Conservation (phyloP, 1,140 invertebrate genomes). For the Plodia interpunctella region DNA sequence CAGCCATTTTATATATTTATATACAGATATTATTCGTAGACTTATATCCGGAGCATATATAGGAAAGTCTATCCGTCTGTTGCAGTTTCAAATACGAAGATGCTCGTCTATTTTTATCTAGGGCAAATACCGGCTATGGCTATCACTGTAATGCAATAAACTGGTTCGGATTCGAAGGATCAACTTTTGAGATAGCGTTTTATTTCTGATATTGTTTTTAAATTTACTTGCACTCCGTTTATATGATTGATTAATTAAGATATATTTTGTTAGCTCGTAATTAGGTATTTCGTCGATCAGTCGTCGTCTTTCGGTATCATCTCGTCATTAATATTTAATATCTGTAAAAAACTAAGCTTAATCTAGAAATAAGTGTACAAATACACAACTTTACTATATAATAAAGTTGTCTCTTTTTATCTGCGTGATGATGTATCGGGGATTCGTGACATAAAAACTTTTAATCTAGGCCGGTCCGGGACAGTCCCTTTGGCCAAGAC, state of each 20-base stretch:
- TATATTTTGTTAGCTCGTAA: too few species aligned
- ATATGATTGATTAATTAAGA: too few species aligned
- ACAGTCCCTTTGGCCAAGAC: not conserved
- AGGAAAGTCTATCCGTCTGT: not conserved
- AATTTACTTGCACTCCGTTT: too few species aligned
- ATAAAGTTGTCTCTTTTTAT: too few species aligned
- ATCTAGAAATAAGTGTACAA: not conserved
- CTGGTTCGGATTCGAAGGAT: not conserved
- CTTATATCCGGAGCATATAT: not conserved
- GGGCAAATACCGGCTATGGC: not conserved
- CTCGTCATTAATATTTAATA: too few species aligned
- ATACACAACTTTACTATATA: not conserved
- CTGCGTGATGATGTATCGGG: too few species aligned
- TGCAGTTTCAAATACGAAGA: not conserved
- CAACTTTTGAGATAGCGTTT: too few species aligned
- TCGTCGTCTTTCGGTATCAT: too few species aligned
- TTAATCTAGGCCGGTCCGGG: not conserved
- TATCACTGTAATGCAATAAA: constrained; percentile 9
- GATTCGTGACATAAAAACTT: not conserved
- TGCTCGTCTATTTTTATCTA: constrained; percentile 12
- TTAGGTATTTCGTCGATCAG: too few species aligned
- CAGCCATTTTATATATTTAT: too few species aligned
- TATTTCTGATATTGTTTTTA: too few species aligned
- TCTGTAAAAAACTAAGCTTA: too few species aligned
- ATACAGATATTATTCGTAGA: not conserved